A percentile compares a stretch with the other conserved stretches of the same genome.
phyloP scores from a whole-genome alignment of 2,113 vertebrate genomes.

The Centropus unirufus region DNA sequence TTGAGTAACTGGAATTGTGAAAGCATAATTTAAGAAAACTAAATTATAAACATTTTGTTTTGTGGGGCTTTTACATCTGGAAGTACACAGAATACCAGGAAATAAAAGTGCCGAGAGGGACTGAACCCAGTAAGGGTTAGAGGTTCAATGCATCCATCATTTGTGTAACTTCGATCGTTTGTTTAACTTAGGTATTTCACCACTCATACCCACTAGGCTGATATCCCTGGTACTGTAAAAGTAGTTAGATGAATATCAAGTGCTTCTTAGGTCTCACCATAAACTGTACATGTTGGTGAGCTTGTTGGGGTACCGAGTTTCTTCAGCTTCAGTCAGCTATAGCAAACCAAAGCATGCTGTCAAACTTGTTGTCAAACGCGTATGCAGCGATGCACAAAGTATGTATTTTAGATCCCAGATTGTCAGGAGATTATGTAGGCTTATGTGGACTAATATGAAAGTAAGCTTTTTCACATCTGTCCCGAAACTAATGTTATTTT shows the following conservation, averaged over 20 bases:
- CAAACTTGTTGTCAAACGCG: neutral
- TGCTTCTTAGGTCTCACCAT: neutral
- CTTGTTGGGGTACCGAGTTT: neutral
- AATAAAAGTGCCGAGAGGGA: neutral
- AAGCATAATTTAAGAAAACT: neutral
- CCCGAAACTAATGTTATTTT: constrained; percentile 24
- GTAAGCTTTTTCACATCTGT: constrained; percentile 52
- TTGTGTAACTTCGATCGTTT: neutral
- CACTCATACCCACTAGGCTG: neutral
- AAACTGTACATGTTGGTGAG: neutral
- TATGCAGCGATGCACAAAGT: neutral
- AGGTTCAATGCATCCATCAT: neutral
- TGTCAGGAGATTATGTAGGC: constrained; percentile 46
- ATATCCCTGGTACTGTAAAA: neutral
- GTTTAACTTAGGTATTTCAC: neutral
- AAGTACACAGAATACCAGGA: neutral
- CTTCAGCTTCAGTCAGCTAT: neutral
- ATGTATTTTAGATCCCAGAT: neutral
- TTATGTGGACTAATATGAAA: constrained; percentile 42
- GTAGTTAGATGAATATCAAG: neutral
- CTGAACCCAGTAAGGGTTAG: neutral
- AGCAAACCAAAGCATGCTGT: neutral
- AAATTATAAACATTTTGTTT: neutral
- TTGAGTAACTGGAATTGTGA: neutral
- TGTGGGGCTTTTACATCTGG: neutral